Conservation (phyloP, 2,888 invertebrate species). For the Hydrotaea cyrtoneurina region DNA sequence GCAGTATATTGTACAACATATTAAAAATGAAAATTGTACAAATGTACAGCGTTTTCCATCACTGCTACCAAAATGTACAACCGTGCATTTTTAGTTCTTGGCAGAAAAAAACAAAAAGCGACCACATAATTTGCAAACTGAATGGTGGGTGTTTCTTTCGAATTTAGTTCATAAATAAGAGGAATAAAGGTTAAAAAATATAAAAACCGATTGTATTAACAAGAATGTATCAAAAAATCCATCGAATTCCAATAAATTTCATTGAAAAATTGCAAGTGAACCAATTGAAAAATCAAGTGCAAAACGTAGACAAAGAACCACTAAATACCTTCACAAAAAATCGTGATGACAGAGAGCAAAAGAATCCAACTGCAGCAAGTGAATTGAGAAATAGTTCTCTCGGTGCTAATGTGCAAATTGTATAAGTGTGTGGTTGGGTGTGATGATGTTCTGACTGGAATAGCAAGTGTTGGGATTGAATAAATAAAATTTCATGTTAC, state of each 20-base stretch:
- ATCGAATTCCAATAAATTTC: not conserved
- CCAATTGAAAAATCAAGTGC: conserved; percentile 53
- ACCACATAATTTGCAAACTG: conserved; percentile 41
- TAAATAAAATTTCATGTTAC: not conserved
- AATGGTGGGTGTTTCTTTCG: conserved; percentile 60
- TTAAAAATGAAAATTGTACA: too few species aligned
- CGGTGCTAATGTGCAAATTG: conserved; percentile 36
- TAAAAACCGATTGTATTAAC: not conserved
- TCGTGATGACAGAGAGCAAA: conserved; percentile 25
- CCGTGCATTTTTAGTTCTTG: not conserved
- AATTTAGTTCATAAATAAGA: conserved; percentile 32
- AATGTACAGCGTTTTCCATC: too few species aligned
- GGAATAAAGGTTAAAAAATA: not conserved
- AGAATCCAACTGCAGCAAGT: conserved; percentile 54
- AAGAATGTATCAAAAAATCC: not conserved
- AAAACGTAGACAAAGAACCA: conserved; percentile 46
- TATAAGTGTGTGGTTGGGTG: not conserved
- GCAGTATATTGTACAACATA: too few species aligned
- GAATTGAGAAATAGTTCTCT: conserved; percentile 43
- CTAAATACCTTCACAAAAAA: conserved; percentile 59
- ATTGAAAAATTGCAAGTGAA: conserved; percentile 10
- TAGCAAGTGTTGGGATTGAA: not conserved
- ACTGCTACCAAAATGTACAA: too few species aligned
- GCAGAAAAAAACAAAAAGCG: too few species aligned
- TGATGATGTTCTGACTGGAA: conserved; percentile 8